Percentiles rank a stretch among this genome's conserved stretches.
Conservation (phyloP, 2,113 vertebrate genomes). For the Phalacrocorax pelagicus region DNA sequence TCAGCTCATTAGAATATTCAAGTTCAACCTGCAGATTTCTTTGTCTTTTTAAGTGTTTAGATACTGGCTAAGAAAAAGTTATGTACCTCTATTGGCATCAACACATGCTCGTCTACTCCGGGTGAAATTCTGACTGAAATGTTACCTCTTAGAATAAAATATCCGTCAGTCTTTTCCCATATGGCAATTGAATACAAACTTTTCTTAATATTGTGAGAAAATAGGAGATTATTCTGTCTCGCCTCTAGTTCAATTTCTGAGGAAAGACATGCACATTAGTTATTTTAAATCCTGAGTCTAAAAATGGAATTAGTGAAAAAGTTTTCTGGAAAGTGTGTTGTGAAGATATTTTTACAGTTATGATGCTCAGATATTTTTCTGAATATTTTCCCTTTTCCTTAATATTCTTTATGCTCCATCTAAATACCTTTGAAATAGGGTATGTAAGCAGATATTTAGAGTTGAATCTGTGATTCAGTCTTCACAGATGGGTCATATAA, state of each 20-base stretch:
- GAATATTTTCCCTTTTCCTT: neutral
- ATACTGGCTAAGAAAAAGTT: neutral
- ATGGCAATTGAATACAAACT: neutral
- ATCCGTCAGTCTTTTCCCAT: neutral
- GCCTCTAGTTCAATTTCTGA: neutral
- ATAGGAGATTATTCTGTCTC: neutral
- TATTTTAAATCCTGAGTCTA: neutral
- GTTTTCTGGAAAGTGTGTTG: neutral
- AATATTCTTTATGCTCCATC: neutral
- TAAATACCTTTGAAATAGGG: neutral
- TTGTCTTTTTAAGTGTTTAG: neutral
- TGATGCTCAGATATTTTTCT: neutral
- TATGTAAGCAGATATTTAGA: neutral
- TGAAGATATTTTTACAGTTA: neutral
- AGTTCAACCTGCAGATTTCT: neutral
- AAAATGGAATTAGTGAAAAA: neutral
- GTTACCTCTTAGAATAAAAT: neutral
- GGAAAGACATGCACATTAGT: neutral
- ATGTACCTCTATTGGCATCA: neutral
- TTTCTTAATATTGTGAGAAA: neutral
- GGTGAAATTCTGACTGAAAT: neutral
- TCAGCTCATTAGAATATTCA: neutral
- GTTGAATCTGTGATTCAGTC: neutral
- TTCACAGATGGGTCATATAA: neutral
- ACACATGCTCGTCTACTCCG: neutral